Base-by-base conservation (phyloP, 2,113 vertebrate species). In the Cinclus cinclus region DNA sequence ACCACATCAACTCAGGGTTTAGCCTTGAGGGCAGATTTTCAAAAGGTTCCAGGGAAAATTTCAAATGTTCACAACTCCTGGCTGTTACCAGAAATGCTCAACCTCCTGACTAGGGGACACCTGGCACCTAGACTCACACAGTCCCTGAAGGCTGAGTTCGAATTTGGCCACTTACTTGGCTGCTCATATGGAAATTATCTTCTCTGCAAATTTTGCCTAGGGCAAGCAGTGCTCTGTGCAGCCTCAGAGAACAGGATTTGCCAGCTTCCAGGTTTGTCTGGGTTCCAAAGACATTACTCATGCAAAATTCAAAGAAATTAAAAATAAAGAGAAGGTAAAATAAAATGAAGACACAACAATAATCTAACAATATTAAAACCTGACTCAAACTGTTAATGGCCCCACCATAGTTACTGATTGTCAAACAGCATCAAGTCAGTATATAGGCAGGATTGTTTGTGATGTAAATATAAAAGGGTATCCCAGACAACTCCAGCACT, bases 401-500 rank as follows among this genome's bases (percentile, higher is more conserved):
- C 42, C 62, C 37, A 55, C 71, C 81, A 67, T 42, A 71, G 31
- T 70, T 75, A 53, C 18, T 91, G 76, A 46, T 41, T 94, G 88
- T 96, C 82, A 93, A 87, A 75, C 74, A 90, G 46, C 73, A 62
- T 64, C 79, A 87, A 90, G 64, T 58, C 82, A 71, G 70, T 21
- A 9, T 49, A 60, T 2, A 76, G 55, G 64, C 85, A 84, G 62
- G 86, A 70, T 3, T 59, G 31, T 58, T 49, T 83, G 59, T 81
- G 73, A 81, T 94, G 60, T 83, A 96, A 74, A 84, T 77, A 91
- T 28, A 77, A 89, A 95, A 89, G 95, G 91, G 73, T 95, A 97
- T 93, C 94, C 89, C 86, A 89, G 97, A 96, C 95, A 97, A 97
- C 96, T 97, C 90, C 86, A 90, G 94, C 65, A 49, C 97, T 96